These are phyloP conservation scores for Pseudotriccus pelzelni DNA, from an alignment of 2,797 vertebrate genomes.

Conservation along the genomic window DNA sequence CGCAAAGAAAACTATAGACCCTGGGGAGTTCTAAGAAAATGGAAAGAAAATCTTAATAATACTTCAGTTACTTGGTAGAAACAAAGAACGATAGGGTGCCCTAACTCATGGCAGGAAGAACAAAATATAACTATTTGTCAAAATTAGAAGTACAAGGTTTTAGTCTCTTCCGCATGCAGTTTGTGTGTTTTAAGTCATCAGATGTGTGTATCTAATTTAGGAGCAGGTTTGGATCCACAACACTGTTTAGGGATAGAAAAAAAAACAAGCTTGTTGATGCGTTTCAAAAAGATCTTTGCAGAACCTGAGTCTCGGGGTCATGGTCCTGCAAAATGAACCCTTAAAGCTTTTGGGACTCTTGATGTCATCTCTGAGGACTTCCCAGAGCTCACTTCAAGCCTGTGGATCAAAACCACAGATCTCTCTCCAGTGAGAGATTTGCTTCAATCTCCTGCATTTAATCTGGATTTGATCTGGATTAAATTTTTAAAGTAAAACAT, in stretches of 20 bases:
- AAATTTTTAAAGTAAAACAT: neutral
- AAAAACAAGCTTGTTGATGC: neutral
- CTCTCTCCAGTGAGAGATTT: neutral
- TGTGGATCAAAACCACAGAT: neutral
- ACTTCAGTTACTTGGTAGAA: constrained; percentile 55
- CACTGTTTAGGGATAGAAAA: neutral
- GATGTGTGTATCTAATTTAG: neutral
- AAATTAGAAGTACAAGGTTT: neutral
- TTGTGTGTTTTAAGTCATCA: neutral
- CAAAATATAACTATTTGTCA: constrained; percentile 9
- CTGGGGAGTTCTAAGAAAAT: constrained; percentile 55
- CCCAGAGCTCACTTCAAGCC: neutral
- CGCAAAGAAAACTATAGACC: constrained; percentile 72
- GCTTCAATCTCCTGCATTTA: neutral
- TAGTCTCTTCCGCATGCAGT: neutral
- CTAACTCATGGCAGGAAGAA: constrained; percentile 19
- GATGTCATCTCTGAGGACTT: neutral
- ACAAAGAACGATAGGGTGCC: constrained; percentile 2
- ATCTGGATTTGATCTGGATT: neutral
- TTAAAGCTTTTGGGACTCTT: neutral
- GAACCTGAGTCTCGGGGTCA: neutral
- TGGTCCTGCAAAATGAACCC: neutral
- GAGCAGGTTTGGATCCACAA: neutral
- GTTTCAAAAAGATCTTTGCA: neutral
- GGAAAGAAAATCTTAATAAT: constrained; percentile 72